Base-by-base conservation (phyloP, 2,113 vertebrate species). In the Gorsachius goisagi region DNA sequence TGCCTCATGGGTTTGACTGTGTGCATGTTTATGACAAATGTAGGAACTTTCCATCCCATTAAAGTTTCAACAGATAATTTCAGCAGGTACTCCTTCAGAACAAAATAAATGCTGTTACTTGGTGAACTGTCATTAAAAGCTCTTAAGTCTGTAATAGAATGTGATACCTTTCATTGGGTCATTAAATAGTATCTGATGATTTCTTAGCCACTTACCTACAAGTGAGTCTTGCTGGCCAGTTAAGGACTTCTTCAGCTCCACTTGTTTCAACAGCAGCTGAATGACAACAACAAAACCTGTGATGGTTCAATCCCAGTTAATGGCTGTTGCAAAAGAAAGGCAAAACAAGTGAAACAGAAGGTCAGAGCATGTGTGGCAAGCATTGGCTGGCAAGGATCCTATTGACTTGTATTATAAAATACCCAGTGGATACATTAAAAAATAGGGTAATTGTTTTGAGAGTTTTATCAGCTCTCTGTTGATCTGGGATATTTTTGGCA, bases 401-500 rank as follows among this genome's bases (percentile, higher is more conserved):
- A 45, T 64, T 71, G 68, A 67, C 85, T 83, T 77, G 41, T 93
- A 27, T 67, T 84, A 81, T 67, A 71, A 86, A 96, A 94, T 86
- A 95, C 93, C 92, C 88, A 67, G 68, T 64, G 92, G 92, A 64
- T 49, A 32, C 87, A 78, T 76, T 30, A 89, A 90, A 93, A 97
- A 94, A 88, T 92, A 93, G 93, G 95, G 85, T 95, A 96, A 95
- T 96, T 96, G 93, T 96, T 97, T 78, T 84, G 96, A 96, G 95
- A 92, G 49, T 94, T 96, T 92, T 93, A 89, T 94, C 90, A 86
- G 76, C 82, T 63, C 88, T 95, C 88, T 92, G 95, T 90, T 95
- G 83, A 63, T 90, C 39, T 92, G 92, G 79, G 92, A 84, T 94
- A 93, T 93, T 90, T 94, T 88, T 85, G 85, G 85, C 85, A 86